Percentiles rank a stretch among this genome's conserved stretches.
Conservation (phyloP, 2,797 vertebrate genomes). For the Acanthurus leucopareius region DNA sequence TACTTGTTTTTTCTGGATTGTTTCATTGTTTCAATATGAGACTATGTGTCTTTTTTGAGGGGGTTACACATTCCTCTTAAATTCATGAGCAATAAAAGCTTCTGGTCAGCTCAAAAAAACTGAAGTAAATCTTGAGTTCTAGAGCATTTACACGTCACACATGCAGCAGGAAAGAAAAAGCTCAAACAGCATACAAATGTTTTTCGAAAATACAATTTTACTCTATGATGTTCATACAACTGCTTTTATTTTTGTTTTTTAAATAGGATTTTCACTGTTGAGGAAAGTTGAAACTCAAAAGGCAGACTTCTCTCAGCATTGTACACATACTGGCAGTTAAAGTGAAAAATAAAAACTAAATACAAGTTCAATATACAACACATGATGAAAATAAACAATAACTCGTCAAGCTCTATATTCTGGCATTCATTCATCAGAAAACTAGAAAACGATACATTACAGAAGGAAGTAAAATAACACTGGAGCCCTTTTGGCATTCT, state of each 20-base stretch:
- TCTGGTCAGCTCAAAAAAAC: conserved; percentile 5
- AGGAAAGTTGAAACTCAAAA: conserved; percentile 74
- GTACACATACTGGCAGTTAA: conserved; percentile 81
- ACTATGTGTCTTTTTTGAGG: neutral
- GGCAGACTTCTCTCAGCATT: conserved; percentile 72
- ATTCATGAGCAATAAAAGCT: conserved; percentile 39
- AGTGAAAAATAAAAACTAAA: conserved; percentile 73
- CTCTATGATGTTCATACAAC: conserved; percentile 76
- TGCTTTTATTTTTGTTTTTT: conserved; percentile 80
- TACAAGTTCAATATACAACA: conserved; percentile 77
- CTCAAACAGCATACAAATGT: conserved; percentile 39
- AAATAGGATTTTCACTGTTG: conserved; percentile 77
- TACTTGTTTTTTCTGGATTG: conserved; percentile 11
- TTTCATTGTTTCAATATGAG: conserved; percentile 5
- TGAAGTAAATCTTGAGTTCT: too few relatives aligned
- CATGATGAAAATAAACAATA: conserved; percentile 62
- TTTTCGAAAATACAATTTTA: conserved; percentile 75
- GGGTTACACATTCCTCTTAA: conserved; percentile 9
- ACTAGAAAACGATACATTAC: conserved; percentile 64
- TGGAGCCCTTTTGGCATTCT: conserved; percentile 77
- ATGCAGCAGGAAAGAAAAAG: conserved; percentile 2
- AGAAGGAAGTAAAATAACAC: conserved; percentile 69
- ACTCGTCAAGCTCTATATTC: conserved; percentile 73
- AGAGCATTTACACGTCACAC: neutral
- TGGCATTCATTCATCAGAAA: conserved; percentile 77